Evolutionary conservation across 1,140 invertebrate species (phyloP).

Genomic region (Linepithema humile): DNA sequence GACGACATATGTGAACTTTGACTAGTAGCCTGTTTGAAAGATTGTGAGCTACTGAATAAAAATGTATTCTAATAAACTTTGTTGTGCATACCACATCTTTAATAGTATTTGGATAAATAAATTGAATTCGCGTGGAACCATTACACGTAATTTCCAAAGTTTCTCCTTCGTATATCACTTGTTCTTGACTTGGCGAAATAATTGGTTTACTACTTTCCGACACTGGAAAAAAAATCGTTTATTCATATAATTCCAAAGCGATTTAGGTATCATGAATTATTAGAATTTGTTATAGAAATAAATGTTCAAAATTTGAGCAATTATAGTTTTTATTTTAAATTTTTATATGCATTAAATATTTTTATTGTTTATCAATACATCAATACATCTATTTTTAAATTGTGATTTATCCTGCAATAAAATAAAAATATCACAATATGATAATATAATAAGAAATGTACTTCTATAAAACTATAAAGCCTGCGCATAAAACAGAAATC

Average conservation of each 20-base stretch:
- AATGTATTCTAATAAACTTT: no score
- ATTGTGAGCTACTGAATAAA: no score
- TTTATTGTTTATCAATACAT: background rate
- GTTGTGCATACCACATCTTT: background rate
- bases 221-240: conserved; percentile 49
- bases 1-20: no score
- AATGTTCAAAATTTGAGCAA: background rate
- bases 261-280: no score
- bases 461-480: background rate
- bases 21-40: no score
- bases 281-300: background rate
- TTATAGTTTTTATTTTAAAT: background rate
- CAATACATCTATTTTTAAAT: background rate
- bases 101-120: conserved; percentile 65
- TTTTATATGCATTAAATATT: background rate
- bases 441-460: background rate
- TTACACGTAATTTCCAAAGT: conserved; percentile 68
- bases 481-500: background rate
- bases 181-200: conserved; percentile 22
- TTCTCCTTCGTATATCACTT: conserved; percentile 72
- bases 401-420: background rate
- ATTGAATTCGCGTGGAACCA: conserved; percentile 35
- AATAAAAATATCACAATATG: no score
- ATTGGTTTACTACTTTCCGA: conserved; percentile 45
- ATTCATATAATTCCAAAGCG: no score